Conservation (phyloP, 2,888 invertebrate genomes). For the Drosophila rubida region DNA sequence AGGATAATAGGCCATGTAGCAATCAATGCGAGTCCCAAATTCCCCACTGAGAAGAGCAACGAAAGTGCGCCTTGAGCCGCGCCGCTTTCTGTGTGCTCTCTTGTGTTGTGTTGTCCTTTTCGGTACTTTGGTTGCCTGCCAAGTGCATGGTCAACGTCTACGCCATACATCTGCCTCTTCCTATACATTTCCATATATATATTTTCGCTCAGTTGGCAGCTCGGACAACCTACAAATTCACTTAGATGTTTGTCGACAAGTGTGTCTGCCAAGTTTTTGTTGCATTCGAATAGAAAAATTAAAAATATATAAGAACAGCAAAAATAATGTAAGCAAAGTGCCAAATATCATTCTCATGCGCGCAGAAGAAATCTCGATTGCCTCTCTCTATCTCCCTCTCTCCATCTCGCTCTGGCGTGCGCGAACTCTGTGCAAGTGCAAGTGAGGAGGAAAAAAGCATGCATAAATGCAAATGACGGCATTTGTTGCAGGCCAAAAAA, state of each 20-base stretch:
- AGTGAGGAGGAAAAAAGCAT: conserved; percentile 5
- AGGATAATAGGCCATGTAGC: conserved; percentile 70
- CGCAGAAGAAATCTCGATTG: conserved; percentile 11
- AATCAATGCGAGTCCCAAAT: conserved; percentile 64
- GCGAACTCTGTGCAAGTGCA: conserved; percentile 1
- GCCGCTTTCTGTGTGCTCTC: too few species aligned
- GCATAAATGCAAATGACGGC: conserved; percentile 49
- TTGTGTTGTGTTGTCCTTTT: not conserved
- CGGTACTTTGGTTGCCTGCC: conserved; percentile 48
- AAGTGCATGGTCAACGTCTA: conserved; percentile 71
- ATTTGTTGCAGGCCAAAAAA: conserved; percentile 44
- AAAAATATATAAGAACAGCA: conserved; percentile 49
- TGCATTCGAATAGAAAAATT: conserved; percentile 45
- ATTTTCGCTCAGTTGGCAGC: conserved; percentile 20
- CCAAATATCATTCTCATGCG: conserved; percentile 53
- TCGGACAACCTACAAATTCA: conserved; percentile 64
- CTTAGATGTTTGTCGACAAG: conserved; percentile 70
- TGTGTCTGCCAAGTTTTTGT: conserved; percentile 63
- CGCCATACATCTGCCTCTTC: conserved; percentile 1
- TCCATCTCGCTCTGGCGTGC: not conserved
- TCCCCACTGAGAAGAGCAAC: conserved; percentile 47
- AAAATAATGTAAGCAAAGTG: conserved; percentile 56
- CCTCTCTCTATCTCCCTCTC: not conserved
- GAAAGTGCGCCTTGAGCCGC: conserved; percentile 50
- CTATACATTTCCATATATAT: conserved; percentile 10